Conservation (phyloP, 1,140 invertebrate genomes). For the Heliothis virescens region DNA sequence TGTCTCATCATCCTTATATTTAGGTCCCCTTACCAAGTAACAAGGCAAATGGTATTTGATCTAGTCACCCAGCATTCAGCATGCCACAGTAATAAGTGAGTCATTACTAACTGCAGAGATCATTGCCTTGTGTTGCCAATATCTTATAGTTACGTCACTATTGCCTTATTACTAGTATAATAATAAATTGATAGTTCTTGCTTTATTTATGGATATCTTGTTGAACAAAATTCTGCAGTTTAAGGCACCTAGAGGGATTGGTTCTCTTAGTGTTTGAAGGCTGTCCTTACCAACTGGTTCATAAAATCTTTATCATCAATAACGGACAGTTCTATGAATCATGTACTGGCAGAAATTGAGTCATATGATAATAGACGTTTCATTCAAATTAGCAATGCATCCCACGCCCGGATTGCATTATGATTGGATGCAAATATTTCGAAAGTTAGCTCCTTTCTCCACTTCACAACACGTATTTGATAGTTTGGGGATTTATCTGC, state of each 20-base stretch:
- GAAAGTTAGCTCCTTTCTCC: too few relatives aligned
- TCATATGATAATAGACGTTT: too few relatives aligned
- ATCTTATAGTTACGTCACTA: slow-evolving; percentile 5
- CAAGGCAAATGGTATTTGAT: background rate
- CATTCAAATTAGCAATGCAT: too few relatives aligned
- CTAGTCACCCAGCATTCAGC: slow-evolving; percentile 31
- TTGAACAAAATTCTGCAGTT: background rate
- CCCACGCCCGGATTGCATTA: too few relatives aligned
- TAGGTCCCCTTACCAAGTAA: background rate
- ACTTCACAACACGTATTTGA: too few relatives aligned
- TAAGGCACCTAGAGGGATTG: background rate
- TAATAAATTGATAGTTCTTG: background rate
- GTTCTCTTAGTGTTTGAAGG: background rate
- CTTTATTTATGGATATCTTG: background rate
- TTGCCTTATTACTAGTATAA: slow-evolving; percentile 12
- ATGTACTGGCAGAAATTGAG: too few relatives aligned
- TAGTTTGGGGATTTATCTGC: too few relatives aligned
- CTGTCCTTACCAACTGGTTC: background rate
- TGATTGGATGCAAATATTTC: too few relatives aligned
- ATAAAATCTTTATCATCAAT: background rate
- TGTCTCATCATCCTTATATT: background rate
- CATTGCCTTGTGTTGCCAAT: slow-evolving; percentile 29
- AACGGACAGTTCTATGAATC: too few relatives aligned
- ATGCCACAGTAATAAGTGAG: slow-evolving; percentile 34
- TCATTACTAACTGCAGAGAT: slow-evolving; percentile 6